These are phyloP conservation scores for Scatophagus argus DNA, from an alignment of 2,113 vertebrate genomes.

Conservation along the genomic window DNA sequence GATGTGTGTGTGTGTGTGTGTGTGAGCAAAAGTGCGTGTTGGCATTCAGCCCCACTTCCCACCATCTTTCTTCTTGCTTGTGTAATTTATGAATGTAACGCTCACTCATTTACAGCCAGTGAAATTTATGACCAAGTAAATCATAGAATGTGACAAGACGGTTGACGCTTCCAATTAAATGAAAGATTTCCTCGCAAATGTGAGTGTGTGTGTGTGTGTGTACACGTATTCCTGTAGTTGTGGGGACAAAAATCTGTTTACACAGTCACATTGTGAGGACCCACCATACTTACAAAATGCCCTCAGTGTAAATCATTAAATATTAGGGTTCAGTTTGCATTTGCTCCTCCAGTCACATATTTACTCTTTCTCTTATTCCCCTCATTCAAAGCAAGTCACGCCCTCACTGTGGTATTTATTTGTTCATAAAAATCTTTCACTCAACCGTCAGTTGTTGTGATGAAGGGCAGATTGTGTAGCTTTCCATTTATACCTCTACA, in stretches of 20 bases:
- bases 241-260: too few species aligned
- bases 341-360: not conserved
- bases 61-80: slow-evolving; percentile 11
- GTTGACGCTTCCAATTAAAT: slow-evolving; percentile 12
- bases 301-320: too few species aligned
- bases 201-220: slow-evolving; percentile 11
- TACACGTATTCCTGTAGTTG: too few species aligned
- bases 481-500: not conserved
- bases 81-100: slow-evolving; percentile 46
- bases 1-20: not conserved
- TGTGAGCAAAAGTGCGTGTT: not conserved
- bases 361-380: not conserved
- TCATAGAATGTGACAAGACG: slow-evolving; percentile 32
- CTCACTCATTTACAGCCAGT: slow-evolving; percentile 28
- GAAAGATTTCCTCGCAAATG: slow-evolving; percentile 7
- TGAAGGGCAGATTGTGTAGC: not conserved
- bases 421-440: not conserved
- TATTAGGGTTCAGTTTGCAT: slow-evolving; percentile 11
- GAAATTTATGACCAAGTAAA: slow-evolving; percentile 37
- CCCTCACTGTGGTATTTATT: not conserved
- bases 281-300: too few species aligned
- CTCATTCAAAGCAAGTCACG: not conserved
- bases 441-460: not conserved
- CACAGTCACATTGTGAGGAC: too few species aligned
- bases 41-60: slow-evolving; percentile 32